Evolutionary conservation across 2,113 vertebrate genomes (phyloP).

Genomic region (Elaphurus davidianus): DNA sequence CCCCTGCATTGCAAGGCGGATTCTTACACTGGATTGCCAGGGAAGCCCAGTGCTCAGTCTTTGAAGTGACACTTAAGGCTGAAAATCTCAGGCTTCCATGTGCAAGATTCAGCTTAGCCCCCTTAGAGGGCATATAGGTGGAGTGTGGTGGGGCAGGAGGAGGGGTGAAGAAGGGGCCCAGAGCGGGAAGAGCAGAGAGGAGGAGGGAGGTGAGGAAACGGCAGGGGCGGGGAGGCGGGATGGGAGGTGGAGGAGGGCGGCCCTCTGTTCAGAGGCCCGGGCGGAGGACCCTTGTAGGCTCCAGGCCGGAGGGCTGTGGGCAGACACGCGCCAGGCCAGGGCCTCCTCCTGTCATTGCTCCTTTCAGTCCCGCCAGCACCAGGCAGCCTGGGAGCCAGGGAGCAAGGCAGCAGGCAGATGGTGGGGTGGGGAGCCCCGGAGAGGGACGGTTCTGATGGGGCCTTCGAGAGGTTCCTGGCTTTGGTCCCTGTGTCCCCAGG

Average conservation of each 20-base stretch:
- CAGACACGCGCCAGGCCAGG: not conserved
- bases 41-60: accelerated
- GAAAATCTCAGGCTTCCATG: not conserved
- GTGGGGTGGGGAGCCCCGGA: too few species aligned
- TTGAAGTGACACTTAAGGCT: too few species aligned
- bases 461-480: not conserved
- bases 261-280: not conserved
- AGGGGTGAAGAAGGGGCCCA: accelerated
- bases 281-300: not conserved
- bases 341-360: not conserved
- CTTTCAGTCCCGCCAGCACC: not conserved
- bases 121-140: too few species aligned
- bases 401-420: accelerated
- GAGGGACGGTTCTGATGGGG: not conserved
- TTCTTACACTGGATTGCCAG: not conserved
- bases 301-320: not conserved
- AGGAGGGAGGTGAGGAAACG: not conserved
- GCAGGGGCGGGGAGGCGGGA: accelerated
- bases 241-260: accelerated
- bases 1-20: not conserved
- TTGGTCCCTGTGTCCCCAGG: not conserved
- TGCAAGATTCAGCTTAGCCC: not conserved
- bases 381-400: not conserved
- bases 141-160: too few species aligned
- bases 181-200: accelerated